Percentiles rank a stretch among this genome's conserved stretches.
phyloP scores from a whole-genome alignment of 2,888 invertebrate species.

The Myathropa florea region DNA sequence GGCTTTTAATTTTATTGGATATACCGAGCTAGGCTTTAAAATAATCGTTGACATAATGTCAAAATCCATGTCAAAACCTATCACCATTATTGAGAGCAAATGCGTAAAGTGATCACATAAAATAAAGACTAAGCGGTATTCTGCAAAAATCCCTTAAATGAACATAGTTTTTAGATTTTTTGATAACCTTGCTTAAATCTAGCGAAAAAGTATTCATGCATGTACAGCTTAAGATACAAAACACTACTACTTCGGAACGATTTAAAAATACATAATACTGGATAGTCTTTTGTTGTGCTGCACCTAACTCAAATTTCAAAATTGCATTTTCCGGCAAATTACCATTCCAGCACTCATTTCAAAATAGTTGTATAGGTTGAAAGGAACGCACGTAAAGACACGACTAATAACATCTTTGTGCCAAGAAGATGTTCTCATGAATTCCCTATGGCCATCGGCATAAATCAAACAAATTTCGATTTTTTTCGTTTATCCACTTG shows the following conservation, averaged over 20 bases:
- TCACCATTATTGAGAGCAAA: no score
- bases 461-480: slow-evolving; percentile 50
- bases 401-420: slow-evolving; percentile 47
- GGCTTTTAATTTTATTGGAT: no score
- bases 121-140: not conserved
- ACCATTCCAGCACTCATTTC: slow-evolving; percentile 48
- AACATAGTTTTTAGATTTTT: not conserved
- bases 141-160: not conserved
- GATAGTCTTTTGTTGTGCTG: slow-evolving; percentile 57
- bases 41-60: no score
- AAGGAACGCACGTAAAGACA: slow-evolving; percentile 48
- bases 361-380: slow-evolving; percentile 47
- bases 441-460: slow-evolving; percentile 30
- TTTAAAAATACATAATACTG: slow-evolving; percentile 30
- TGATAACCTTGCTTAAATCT: not conserved
- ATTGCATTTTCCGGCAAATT: slow-evolving; percentile 59
- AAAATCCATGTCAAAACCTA: no score
- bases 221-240: not conserved
- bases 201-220: not conserved
- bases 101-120: not conserved
- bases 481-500: slow-evolving; percentile 70
- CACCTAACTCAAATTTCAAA: slow-evolving; percentile 67
- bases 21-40: no score
- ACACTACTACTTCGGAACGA: not conserved
- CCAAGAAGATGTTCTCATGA: slow-evolving; percentile 39